Conservation (phyloP, 2,113 vertebrate species). For the Tragelaphus buxtoni region DNA sequence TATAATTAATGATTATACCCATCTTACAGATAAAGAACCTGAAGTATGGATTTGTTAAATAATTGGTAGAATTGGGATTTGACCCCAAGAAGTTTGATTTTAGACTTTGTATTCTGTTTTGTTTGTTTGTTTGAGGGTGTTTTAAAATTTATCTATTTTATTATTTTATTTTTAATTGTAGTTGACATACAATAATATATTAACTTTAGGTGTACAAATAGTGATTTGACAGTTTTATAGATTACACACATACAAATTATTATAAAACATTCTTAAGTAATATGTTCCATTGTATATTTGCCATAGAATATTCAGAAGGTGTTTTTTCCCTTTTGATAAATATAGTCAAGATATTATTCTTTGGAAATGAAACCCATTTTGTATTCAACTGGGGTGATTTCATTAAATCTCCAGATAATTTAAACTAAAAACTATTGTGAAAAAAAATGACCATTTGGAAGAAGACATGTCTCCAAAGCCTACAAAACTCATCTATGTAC, state of each 20-base stretch:
- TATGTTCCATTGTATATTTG: not conserved
- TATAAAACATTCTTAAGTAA: not conserved
- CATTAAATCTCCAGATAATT: not conserved
- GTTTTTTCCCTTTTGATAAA: not conserved
- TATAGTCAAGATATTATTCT: not conserved
- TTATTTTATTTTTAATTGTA: not conserved
- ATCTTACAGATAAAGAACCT: not conserved
- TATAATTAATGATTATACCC: not conserved
- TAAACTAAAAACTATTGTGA: not conserved
- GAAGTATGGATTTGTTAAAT: not conserved
- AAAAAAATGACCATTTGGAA: not conserved
- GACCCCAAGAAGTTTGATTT: not conserved
- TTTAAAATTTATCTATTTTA: not conserved
- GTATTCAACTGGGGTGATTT: not conserved
- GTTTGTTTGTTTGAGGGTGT: not conserved
- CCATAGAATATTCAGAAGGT: not conserved
- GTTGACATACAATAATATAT: not conserved
- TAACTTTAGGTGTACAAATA: not conserved
- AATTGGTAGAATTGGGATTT: not conserved
- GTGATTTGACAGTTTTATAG: not conserved
- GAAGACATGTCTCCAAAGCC: not conserved
- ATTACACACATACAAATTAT: not conserved
- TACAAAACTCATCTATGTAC: not conserved
- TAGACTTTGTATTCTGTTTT: not conserved
- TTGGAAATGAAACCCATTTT: not conserved